These are phyloP conservation scores for Eurytemora carolleeae DNA, from an alignment of 1,140 invertebrate genomes.

Conservation along the genomic window DNA sequence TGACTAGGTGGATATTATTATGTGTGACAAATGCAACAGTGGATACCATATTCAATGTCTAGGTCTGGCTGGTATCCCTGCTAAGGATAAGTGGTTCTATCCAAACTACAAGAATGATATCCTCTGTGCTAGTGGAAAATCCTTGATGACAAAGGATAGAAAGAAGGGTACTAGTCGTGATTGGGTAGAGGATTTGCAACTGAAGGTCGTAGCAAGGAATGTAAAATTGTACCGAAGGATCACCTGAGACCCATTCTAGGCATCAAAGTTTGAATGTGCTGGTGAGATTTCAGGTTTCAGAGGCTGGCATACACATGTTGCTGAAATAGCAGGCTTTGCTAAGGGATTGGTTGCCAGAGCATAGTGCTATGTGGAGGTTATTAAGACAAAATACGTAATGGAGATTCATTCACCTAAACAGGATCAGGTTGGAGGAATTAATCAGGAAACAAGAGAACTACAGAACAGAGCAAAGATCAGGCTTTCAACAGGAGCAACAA, in stretches of 20 bases:
- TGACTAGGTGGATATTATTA: background rate
- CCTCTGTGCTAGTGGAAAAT: background rate
- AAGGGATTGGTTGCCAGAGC: background rate
- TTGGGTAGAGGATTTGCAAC: background rate
- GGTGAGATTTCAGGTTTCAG: constrained; percentile 41
- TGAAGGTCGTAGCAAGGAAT: background rate
- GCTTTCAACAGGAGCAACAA: constrained; percentile 35
- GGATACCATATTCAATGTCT: background rate
- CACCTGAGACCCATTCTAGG: constrained; percentile 65
- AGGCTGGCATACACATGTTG: constrained; percentile 58
- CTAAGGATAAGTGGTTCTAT: background rate
- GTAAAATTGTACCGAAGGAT: constrained; percentile 24
- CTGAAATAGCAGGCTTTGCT: constrained; percentile 40
- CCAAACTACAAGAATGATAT: background rate
- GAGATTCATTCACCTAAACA: constrained; percentile 60
- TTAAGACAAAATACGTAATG: constrained; percentile 64
- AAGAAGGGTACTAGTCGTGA: background rate
- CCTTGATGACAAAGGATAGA: background rate
- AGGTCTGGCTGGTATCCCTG: background rate
- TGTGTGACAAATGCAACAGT: background rate
- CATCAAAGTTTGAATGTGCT: constrained; percentile 59
- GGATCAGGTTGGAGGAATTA: constrained; percentile 20
- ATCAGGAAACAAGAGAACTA: background rate
- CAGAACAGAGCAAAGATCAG: background rate
- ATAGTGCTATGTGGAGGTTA: constrained; percentile 40